Evolutionary conservation across 2,797 vertebrate species (phyloP).

Genomic region (Hafferia zeledoni): DNA sequence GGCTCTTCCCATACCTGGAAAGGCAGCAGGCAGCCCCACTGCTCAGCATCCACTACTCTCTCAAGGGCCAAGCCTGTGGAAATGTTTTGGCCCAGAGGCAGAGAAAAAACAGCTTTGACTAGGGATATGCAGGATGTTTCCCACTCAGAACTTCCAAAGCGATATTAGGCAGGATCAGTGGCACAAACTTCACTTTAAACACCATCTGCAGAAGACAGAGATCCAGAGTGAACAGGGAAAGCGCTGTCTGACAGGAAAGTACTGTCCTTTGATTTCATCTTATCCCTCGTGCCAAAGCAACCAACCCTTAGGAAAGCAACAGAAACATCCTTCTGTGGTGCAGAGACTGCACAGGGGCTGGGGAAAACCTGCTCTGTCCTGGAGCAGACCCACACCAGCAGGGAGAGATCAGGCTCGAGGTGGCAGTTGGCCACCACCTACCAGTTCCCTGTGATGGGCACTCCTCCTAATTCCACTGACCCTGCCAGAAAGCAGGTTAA

Average conservation of each 20-base stretch:
- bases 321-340: background rate
- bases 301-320: background rate
- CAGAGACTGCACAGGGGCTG: background rate
- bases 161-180: background rate
- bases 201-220: background rate
- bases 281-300: background rate
- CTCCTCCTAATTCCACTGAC: background rate
- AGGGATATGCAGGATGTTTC: background rate
- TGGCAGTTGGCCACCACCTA: background rate
- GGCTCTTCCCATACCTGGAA: background rate
- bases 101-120: background rate
- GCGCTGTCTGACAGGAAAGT: background rate
- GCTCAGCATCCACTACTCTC: background rate
- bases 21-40: background rate
- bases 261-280: background rate
- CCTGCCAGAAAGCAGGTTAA: background rate
- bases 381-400: background rate
- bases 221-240: background rate
- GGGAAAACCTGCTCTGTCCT: background rate
- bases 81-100: background rate
- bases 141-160: background rate
- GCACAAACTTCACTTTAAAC: background rate
- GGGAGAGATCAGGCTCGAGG: background rate
- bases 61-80: background rate
- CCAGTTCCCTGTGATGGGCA: background rate